Percentiles rank a stretch among this genome's conserved stretches.
phyloP scores from a whole-genome alignment of 2,113 vertebrate species.

The Guaruba guarouba region DNA sequence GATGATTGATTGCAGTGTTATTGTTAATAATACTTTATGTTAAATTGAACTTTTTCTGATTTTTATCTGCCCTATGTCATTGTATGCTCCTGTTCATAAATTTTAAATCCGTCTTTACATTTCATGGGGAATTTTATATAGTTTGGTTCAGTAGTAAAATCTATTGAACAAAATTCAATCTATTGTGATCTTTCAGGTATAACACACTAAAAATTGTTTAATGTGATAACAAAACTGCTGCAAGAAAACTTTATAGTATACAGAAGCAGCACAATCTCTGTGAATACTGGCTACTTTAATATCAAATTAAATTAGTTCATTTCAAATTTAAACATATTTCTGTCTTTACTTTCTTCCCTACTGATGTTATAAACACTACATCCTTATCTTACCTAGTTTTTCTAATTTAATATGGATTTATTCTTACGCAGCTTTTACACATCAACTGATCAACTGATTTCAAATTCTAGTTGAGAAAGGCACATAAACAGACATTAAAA shows the following conservation, averaged over 20 bases:
- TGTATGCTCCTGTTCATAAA: not conserved
- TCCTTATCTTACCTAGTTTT: not conserved
- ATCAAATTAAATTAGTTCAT: not conserved
- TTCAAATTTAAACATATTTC: not conserved
- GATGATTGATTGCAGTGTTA: conserved; percentile 14
- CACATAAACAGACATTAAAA: conserved; percentile 23
- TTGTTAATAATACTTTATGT: conserved; percentile 5
- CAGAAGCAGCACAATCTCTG: not conserved
- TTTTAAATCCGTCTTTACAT: conserved; percentile 18
- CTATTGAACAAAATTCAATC: not conserved
- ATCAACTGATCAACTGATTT: conserved; percentile 19
- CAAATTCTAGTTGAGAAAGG: not conserved
- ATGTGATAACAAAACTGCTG: not conserved
- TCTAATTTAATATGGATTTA: conserved; percentile 29
- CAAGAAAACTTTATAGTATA: not conserved
- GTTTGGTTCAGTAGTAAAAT: conserved; percentile 12
- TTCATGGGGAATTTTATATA: conserved; percentile 39
- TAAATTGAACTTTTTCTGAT: not conserved
- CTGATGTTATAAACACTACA: not conserved
- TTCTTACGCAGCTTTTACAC: not conserved
- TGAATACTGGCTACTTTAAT: not conserved
- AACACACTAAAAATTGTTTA: not conserved
- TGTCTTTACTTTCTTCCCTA: not conserved
- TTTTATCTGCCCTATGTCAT: not conserved
- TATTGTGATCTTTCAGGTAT: conserved; percentile 16